Base-by-base conservation (phyloP, 2,888 invertebrate species). In the Chrysopilus asiliformis region DNA sequence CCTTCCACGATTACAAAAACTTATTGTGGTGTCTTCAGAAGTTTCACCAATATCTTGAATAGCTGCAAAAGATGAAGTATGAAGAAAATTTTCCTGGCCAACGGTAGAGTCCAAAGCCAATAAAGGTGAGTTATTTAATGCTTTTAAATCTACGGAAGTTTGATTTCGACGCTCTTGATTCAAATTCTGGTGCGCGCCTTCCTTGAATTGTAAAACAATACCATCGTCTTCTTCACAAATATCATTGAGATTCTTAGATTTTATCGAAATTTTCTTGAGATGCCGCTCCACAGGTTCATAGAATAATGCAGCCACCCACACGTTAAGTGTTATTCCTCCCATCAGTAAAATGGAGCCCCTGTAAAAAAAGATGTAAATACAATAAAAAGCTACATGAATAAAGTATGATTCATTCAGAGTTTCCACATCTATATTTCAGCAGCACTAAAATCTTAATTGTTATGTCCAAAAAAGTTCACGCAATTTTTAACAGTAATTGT, bases 201-300 rank as follows among this genome's bases (percentile, higher is more conserved):
- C 53, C 36, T 62, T 57, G 38, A 62, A 60, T 39, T 61, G 55
- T 45, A 62, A 51, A 20, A 60, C 58, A 38, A 62, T 62, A 13
- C 61, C 60, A 32, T 56, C 43, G 39, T 61, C 60, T 38, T 61
- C 62, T 39, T 64, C 63, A 40, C 61, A 61, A 27, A 59, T 54
- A 15, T 59, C 55, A 18, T 60, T 48, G 2, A 52, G 43, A 13
- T 48, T 48, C 31, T 59, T 57, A 4, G 49, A 46, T 29, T 53
- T 55, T 30, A 57, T 60, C 4, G 64, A 72, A 38, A 74, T 74
- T 50, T 72, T 69, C 45, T 80, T 73, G 76, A 85, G 72, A 53
- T 87, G 86, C 46, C 76, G 74, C 45, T 81, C 79, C 0, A 86
- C 86, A 0, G 86, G 86, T 43, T 86, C 81, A 60, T 86, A 87